Evolutionary conservation across 2,113 vertebrate genomes (phyloP).

Genomic region (Carassius carassius): DNA sequence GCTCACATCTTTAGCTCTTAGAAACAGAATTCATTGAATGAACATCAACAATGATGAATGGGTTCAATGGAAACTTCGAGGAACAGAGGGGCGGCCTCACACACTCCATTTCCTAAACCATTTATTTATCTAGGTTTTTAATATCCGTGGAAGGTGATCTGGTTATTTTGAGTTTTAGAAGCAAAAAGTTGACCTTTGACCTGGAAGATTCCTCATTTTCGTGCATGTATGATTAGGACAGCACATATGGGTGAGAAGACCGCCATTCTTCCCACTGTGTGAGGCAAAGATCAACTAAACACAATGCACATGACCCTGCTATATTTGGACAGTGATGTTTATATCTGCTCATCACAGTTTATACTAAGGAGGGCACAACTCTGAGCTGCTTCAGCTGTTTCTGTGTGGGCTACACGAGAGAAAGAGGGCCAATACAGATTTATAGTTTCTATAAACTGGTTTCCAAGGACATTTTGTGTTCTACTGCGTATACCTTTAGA

Average conservation of each 20-base stretch:
- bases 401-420: not conserved
- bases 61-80: not conserved
- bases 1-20: not conserved
- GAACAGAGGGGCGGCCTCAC: not conserved
- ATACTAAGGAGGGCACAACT: conserved; percentile 10
- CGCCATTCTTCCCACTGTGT: not conserved
- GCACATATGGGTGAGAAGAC: not conserved
- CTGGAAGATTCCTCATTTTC: not conserved
- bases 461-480: not conserved
- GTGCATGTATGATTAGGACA: not conserved
- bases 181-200: not conserved
- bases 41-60: not conserved
- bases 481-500: not conserved
- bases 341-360: conserved; percentile 44
- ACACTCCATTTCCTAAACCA: conserved; percentile 14
- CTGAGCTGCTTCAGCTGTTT: not conserved
- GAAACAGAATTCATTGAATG: conserved; percentile 23
- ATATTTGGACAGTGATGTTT: conserved; percentile 48
- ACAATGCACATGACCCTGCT: conserved; percentile 22
- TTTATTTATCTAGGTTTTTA: conserved; percentile 27
- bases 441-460: conserved; percentile 1
- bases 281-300: conserved; percentile 11
- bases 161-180: not conserved
- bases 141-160: conserved; percentile 21
- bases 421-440: not conserved